Evolutionary conservation across 2,888 invertebrate species (phyloP).

Genomic region (Didymodactylos carnosus): DNA sequence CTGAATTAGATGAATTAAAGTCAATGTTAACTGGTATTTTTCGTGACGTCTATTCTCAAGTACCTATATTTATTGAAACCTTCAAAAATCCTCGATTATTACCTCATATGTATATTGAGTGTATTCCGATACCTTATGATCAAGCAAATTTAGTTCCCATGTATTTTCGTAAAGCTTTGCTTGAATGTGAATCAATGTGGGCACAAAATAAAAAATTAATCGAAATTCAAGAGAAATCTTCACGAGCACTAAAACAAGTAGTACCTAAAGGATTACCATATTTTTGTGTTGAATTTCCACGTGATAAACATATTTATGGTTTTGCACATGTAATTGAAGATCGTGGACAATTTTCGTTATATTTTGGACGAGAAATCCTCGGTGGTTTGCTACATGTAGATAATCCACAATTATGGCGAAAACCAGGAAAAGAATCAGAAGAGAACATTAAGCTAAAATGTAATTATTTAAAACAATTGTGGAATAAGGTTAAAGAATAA

Average conservation of each 20-base stretch:
- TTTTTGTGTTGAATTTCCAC: slow-evolving; percentile 77
- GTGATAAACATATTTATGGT: slow-evolving; percentile 44
- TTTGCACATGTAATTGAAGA: slow-evolving; percentile 94
- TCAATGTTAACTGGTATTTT: slow-evolving; percentile 41
- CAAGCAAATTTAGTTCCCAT: slow-evolving; percentile 71
- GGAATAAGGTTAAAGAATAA: not conserved
- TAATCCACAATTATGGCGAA: slow-evolving; percentile 60
- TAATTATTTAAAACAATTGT: not conserved
- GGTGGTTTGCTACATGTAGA: slow-evolving; percentile 75
- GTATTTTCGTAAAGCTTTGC: slow-evolving; percentile 85
- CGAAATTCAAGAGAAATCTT: slow-evolving; percentile 39
- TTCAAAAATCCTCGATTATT: slow-evolving; percentile 49
- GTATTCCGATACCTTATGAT: slow-evolving; percentile 63
- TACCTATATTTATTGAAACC: slow-evolving; percentile 73
- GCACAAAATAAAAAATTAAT: slow-evolving; percentile 75
- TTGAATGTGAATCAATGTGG: slow-evolving; percentile 87
- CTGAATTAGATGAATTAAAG: slow-evolving; percentile 16
- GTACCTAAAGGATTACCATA: slow-evolving; percentile 83
- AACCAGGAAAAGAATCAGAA: slow-evolving; percentile 37
- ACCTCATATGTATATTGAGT: slow-evolving; percentile 69
- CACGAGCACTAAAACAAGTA: slow-evolving; percentile 15
- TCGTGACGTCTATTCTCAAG: slow-evolving; percentile 44
- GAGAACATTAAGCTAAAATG: not conserved
- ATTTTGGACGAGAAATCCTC: slow-evolving; percentile 82
- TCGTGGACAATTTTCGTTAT: slow-evolving; percentile 57